Conservation (phyloP, 2,888 invertebrate genomes). For the Chrysopilus asiliformis region DNA sequence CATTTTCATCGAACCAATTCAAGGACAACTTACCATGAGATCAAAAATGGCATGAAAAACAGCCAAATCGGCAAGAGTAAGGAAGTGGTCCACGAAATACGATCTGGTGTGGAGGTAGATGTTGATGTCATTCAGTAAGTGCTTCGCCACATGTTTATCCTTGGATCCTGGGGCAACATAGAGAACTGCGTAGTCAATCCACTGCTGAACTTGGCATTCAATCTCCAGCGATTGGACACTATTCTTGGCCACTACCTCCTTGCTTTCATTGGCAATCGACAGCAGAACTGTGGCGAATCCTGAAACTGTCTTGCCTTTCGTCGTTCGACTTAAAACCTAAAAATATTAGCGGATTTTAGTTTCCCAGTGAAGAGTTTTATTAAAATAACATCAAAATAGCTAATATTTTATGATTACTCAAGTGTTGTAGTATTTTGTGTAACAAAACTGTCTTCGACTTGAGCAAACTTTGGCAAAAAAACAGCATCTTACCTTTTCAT, state of each 20-base stretch:
- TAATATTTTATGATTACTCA: too few species aligned
- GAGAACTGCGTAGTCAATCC: conserved; percentile 50
- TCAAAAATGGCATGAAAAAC: conserved; percentile 53
- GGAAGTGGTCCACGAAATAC: conserved; percentile 42
- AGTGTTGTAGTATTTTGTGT: too few species aligned
- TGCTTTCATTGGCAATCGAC: conserved; percentile 36
- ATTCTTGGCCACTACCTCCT: conserved; percentile 26
- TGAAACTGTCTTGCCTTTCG: conserved; percentile 37
- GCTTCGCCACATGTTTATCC: conserved; percentile 26
- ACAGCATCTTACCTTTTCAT: conserved; percentile 41
- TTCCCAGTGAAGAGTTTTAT: too few species aligned
- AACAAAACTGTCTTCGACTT: too few species aligned
- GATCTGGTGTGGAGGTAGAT: conserved; percentile 39
- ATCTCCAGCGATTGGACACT: conserved; percentile 21
- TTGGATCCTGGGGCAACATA: conserved; percentile 30
- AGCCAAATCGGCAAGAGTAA: conserved; percentile 55
- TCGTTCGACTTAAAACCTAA: conserved; percentile 39
- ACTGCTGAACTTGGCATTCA: conserved; percentile 42
- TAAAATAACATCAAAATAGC: too few species aligned
- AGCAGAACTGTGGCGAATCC: conserved; percentile 43
- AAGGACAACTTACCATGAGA: conserved; percentile 44
- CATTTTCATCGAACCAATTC: too few species aligned
- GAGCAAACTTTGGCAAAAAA: too few species aligned
- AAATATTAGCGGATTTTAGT: background rate
- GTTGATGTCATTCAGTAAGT: conserved; percentile 40